phyloP scores from a whole-genome alignment of 53 echinoderm and acorn worm species.

The Echinarachnius parma region DNA sequence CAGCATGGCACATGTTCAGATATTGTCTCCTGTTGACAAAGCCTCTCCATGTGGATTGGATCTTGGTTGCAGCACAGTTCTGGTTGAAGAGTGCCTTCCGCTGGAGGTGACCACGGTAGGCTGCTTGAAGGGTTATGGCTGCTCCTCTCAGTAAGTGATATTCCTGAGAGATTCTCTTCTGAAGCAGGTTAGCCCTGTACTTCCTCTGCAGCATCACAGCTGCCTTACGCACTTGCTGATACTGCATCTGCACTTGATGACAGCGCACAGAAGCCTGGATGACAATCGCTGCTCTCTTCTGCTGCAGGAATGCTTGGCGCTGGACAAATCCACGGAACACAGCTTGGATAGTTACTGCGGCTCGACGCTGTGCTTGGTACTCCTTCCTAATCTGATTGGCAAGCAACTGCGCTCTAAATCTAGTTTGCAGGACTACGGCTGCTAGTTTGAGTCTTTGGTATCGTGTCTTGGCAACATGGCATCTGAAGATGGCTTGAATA shows the following conservation, averaged over 20 bases:
- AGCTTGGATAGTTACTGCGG: constrained; percentile 31
- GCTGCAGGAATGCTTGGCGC: constrained; percentile 16
- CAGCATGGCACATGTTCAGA: background rate
- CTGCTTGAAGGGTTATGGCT: constrained; percentile 56
- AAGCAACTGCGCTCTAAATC: constrained; percentile 17
- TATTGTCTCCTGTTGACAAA: background rate
- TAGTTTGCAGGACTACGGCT: constrained; percentile 16
- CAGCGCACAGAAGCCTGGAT: constrained; percentile 55
- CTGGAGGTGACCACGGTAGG: constrained; percentile 3
- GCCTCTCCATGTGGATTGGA: constrained; percentile 48
- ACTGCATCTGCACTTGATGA: constrained; percentile 3
- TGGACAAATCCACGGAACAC: constrained; percentile 17
- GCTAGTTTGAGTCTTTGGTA: background rate
- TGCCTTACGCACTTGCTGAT: constrained; percentile 26
- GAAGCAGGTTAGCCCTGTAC: constrained; percentile 41
- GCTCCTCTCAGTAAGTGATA: constrained; percentile 26
- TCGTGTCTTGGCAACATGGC: background rate
- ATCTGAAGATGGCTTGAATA: constrained; percentile 51
- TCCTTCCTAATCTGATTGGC: constrained; percentile 4
- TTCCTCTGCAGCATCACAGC: constrained; percentile 42
- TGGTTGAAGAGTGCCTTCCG: background rate
- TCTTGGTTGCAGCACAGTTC: constrained; percentile 29
- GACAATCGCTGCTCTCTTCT: constrained; percentile 35
- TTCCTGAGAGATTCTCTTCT: constrained; percentile 39
- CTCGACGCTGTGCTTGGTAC: constrained; percentile 36